These are phyloP conservation scores for Steinernema scapterisci DNA, from an alignment of 2,888 invertebrate genomes.

Conservation along the genomic window DNA sequence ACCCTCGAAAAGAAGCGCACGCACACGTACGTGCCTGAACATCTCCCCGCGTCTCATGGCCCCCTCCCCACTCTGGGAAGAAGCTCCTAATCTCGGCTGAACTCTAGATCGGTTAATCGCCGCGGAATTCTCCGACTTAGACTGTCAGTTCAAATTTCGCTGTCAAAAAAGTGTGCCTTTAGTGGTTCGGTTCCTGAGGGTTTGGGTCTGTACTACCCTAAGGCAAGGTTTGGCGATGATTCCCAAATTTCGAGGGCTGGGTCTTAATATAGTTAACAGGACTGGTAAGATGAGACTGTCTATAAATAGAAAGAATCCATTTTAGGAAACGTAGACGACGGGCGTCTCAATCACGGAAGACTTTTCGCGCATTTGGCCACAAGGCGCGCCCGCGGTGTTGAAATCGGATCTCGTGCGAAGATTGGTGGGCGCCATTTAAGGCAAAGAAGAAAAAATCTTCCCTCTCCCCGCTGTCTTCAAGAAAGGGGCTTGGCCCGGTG, in stretches of 20 bases:
- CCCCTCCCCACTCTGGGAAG: conserved; percentile 23
- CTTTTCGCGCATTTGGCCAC: conserved; percentile 12
- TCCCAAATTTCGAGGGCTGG: not conserved
- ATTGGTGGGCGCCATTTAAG: conserved; percentile 30
- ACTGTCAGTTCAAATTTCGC: conserved; percentile 3
- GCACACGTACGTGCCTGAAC: not conserved
- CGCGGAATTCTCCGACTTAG: not conserved
- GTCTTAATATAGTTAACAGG: too few species aligned
- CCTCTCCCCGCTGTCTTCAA: not conserved
- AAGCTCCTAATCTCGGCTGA: conserved; percentile 24
- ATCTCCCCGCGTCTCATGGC: not conserved
- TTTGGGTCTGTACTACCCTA: not conserved
- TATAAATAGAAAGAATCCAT: conserved; percentile 9
- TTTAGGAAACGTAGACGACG: not conserved
- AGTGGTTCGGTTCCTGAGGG: not conserved
- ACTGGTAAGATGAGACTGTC: not conserved
- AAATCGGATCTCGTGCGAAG: conserved; percentile 28
- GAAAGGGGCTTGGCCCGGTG: not conserved
- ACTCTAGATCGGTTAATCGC: conserved; percentile 19
- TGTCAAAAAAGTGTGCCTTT: not conserved
- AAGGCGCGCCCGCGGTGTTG: not conserved
- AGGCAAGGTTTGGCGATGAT: not conserved
- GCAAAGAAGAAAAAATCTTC: conserved; percentile 12
- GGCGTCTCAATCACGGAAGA: not conserved
- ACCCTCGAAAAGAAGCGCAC: conserved; percentile 5